Evolutionary conservation across 2,888 invertebrate species (phyloP), one percentile per base, ranked within the genome.

Genomic region (Bibio marci): DNA sequence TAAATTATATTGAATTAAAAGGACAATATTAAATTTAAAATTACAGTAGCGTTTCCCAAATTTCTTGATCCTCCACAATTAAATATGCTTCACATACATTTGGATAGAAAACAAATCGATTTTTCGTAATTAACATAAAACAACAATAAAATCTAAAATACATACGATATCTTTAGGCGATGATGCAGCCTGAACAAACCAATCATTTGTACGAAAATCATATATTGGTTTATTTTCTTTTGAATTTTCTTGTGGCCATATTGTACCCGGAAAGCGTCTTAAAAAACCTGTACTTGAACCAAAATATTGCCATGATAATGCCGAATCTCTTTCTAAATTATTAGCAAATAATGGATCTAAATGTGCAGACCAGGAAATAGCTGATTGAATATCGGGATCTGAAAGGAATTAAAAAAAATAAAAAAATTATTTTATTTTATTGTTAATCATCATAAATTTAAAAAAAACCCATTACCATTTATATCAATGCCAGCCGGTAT

Each of bases 301-400:
- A 64, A 91, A 98, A 65, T 92, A 94, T 65, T 98, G 98, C 91
- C 95, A 98, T n/a, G 88, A 86, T 31, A 94, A 68, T 2, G 85
- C 80, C 1, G 90, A 85, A 63, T 94, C 90, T 46, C 76, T 76
- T 55, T 86, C 80, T 57, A 85, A 83, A 67, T 95, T 95, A 56
- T 81, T 81, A 49, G 76, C 76, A 63, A 94, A 95, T 45, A 83
- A 67, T 15, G 80, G 77, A 60, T 95, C 90, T 56, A 98, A 67
- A 54, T 83, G 81, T 49, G 86, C 80, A 39, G 94, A 92, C 97
- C 97, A 98, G 52, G 83, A 80, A 48, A 97, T 85, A 39, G 90
- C 86, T 54, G 85, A 79, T 52, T 86, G 71, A 14, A 95, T 81
- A 49, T 86, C 82, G 12, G 71, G 63, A 54, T 86, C 83, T 80